Evolutionary conservation across 2,888 invertebrate genomes (phyloP), one percentile per base, ranked within the genome.

Genomic region (Oithona nana): DNA sequence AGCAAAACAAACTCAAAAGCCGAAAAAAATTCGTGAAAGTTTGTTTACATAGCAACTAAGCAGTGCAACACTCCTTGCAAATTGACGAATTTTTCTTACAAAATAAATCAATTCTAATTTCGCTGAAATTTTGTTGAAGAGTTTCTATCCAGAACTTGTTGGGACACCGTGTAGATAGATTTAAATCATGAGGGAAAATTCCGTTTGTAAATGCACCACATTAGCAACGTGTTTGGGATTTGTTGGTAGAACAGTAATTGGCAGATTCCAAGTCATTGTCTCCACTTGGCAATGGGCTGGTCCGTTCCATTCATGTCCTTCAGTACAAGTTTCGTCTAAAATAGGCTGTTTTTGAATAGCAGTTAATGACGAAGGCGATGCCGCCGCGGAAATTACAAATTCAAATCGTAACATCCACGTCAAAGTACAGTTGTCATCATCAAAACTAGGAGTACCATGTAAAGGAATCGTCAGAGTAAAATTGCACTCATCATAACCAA

Each of bases 181-280:
- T 39, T 39, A 39, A 39, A 39, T 39, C 16, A 39, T 16, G 8
- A 39, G 6, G 6, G 39, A 39, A 39, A 11, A 39, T 39, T 39
- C 8, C 39, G 39, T 39, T 39, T 39, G 39, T 6, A 39, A 6
- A 6, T 39, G 6, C 6, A 39, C 39, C 6, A 39, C 39, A 39
- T 39, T 39, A 11, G 39, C 54, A 20, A 54, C 54, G 26, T 54
- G 54, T 3, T 16, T 24, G 26, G 54, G 24, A 6, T 54, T 26
- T 16, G 54, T 24, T 54, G 54, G 54, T 16, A 24, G 54, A 26
- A 54, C 26, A 16, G 26, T 26, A 3, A 54, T 54, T 20, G 54
- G 54, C 54, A 54, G 11, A 54, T 54, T 26, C 54, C 54, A 54
- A 26, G 54, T 26, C 54, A 54, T 24, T 24, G 54, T 54, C 54